Evolutionary conservation across 2,113 vertebrate genomes (phyloP).

Genomic region (Dromiciops gliroides): DNA sequence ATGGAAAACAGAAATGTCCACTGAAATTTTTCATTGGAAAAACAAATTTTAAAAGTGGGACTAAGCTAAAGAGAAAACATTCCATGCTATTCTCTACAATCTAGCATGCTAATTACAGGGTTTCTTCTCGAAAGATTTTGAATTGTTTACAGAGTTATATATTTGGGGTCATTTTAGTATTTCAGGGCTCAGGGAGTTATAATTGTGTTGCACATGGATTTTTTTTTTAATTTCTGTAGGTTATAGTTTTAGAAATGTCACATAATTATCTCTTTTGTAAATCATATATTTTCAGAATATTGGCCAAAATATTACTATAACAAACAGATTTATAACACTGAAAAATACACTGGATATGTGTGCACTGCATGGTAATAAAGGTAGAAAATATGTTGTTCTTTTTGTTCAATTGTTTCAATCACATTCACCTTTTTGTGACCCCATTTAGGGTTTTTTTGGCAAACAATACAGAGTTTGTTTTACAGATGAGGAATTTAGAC

Average conservation of each 20-base stretch:
- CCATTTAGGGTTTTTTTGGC: not conserved
- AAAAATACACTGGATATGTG: no score
- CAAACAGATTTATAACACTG: not conserved
- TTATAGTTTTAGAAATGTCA: not conserved
- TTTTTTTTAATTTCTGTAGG: not conserved
- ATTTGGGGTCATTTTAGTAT: not conserved
- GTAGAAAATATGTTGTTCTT: no score
- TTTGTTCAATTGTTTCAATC: no score
- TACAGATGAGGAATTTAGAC: not conserved
- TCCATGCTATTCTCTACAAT: not conserved
- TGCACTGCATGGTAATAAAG: no score
- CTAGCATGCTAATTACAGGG: not conserved
- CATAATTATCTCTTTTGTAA: not conserved
- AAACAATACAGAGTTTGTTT: not conserved
- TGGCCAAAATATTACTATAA: not conserved
- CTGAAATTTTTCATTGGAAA: not conserved
- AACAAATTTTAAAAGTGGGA: not conserved
- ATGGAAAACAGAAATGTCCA: not conserved
- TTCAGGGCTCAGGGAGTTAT: no score
- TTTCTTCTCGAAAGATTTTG: not conserved
- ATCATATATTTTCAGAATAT: not conserved
- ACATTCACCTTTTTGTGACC: no score
- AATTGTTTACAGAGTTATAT: not conserved
- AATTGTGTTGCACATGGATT: not conserved
- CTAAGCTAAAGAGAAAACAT: not conserved